Percentiles rank a stretch among this genome's conserved stretches.
Conservation (phyloP, 1,140 invertebrate genomes). For the Ostrea denselamellosa region DNA sequence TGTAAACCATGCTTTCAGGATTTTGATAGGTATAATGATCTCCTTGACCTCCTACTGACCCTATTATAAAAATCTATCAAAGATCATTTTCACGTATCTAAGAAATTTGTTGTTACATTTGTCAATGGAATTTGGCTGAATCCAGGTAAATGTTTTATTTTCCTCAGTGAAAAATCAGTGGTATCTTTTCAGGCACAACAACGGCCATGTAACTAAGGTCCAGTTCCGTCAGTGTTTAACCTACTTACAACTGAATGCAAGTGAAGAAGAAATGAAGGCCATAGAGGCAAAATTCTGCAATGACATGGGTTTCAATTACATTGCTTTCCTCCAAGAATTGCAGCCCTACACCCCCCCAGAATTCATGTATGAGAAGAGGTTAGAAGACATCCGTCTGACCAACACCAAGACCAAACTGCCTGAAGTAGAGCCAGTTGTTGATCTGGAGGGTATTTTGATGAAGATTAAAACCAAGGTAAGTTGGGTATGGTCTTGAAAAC, state of each 20-base stretch:
- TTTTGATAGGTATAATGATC: slow-evolving; percentile 74
- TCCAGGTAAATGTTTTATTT: no score
- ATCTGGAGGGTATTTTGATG: slow-evolving; percentile 74
- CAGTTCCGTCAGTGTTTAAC: slow-evolving; percentile 78
- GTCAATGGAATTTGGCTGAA: no score
- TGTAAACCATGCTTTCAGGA: slow-evolving; percentile 77
- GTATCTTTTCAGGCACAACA: slow-evolving; percentile 73
- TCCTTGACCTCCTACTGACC: no score
- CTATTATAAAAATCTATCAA: no score
- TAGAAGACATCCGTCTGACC: slow-evolving; percentile 71
- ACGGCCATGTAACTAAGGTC: slow-evolving; percentile 74
- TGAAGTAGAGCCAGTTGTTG: slow-evolving; percentile 66
- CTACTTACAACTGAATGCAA: slow-evolving; percentile 74
- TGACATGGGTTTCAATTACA: slow-evolving; percentile 77
- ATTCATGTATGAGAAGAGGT: slow-evolving; percentile 73
- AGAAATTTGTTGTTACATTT: no score
- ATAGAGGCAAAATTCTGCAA: slow-evolving; percentile 76
- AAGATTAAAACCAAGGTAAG: slow-evolving; percentile 78
- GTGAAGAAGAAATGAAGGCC: slow-evolving; percentile 71
- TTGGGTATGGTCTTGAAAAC: not conserved
- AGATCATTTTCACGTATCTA: no score
- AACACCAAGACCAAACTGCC: slow-evolving; percentile 69
- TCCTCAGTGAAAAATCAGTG: no score
- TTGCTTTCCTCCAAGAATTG: slow-evolving; percentile 73
- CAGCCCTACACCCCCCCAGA: slow-evolving; percentile 66